Evolutionary conservation across 2,113 vertebrate genomes (phyloP).

Genomic region (Podilymbus podiceps): DNA sequence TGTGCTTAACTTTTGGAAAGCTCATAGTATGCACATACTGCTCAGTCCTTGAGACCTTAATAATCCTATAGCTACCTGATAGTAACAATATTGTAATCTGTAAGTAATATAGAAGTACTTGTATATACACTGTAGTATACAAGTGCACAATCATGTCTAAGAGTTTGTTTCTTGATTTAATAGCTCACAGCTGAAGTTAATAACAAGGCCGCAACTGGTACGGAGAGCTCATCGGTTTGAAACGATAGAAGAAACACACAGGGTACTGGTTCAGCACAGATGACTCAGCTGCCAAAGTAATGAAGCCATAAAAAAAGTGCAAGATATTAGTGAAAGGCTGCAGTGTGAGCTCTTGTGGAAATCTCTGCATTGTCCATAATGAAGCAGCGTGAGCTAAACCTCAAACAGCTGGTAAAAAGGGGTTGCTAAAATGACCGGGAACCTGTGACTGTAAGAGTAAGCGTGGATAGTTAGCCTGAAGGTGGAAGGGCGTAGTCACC

Average conservation of each 20-base stretch:
- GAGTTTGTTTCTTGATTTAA: not conserved
- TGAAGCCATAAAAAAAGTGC: not conserved
- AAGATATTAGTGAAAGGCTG: not conserved
- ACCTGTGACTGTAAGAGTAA: not conserved
- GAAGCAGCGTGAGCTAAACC: not conserved
- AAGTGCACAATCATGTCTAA: not conserved
- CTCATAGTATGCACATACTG: not conserved
- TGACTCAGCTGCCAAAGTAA: not conserved
- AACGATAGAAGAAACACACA: not conserved
- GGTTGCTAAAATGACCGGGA: not conserved
- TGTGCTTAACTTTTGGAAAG: not conserved
- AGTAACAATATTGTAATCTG: fast-evolving
- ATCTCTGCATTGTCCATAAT: fast-evolving
- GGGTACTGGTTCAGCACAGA: not conserved
- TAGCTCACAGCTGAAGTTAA: not conserved
- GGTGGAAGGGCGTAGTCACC: not conserved
- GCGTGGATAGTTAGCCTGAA: not conserved
- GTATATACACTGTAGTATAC: not conserved
- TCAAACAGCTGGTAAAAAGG: not conserved
- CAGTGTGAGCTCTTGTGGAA: not conserved
- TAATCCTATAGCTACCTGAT: not conserved
- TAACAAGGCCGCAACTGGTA: not conserved
- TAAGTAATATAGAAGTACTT: too few relatives aligned
- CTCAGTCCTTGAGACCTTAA: not conserved
- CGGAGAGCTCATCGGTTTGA: not conserved